Evolutionary conservation across 2,113 vertebrate species (phyloP), one percentile per base, ranked within the genome.

Genomic region (Nannospalax galili): DNA sequence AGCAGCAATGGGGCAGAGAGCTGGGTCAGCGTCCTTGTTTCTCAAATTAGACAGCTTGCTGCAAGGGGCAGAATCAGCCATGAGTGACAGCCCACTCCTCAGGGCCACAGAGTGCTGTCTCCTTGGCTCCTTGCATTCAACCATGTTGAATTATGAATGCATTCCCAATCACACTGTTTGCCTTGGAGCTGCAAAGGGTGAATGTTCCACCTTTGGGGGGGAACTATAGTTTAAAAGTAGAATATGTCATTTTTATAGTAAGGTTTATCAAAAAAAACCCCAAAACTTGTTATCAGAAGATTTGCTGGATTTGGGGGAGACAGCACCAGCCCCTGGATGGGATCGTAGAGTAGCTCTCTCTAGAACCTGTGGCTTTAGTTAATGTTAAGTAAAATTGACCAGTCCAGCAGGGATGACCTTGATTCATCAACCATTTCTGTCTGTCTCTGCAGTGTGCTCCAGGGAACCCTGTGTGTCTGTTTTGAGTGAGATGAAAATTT

Each of bases 141-240:
- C 98, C 86, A 97, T 94, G 96, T 84, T 98, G 98, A 98, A 98
- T 98, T 98, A 98, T 98, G 98, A 98, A 98, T 98, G 98, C 97
- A 96, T 86, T 98, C 98, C 97, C 97, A 97, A 97, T 98, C 97
- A 97, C 91, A 94, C 95, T 97, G 94, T 98, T 98, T 98, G 97
- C 98, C 97, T 98, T 96, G 95, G 78, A 98, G 98, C 95, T 91
- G 92, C 86, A 93, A 96, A 98, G 93, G 91, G 98, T 98, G 97
- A 98, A 98, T 97, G 95, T 45, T 70, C 81, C 75, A 97, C 70
- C 64, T 67, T 96, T 98, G 78, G 28, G 28, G 45, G 78, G 77
- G 88, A 97, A 98, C 97, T 98, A 95, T 95, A 97, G 97, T 97
- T 96, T 98, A 96, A 94, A 98, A 98, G 82, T 75, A 84, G 91